These are phyloP conservation scores for Steatocranus sp. DNA, from an alignment of 2,797 vertebrate genomes.

Conservation along the genomic window DNA sequence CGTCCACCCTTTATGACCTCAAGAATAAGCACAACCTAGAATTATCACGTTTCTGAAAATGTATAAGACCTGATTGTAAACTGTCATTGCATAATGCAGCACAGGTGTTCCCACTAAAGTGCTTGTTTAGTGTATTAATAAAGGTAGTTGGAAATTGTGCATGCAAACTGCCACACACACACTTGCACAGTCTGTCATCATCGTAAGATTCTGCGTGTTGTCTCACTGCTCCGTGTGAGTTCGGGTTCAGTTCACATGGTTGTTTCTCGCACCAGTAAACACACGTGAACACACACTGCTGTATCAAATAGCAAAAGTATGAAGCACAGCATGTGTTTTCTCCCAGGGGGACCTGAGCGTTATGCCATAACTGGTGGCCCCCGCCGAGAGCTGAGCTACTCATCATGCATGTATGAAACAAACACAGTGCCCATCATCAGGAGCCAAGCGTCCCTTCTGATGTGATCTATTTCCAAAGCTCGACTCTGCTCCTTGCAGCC, in stretches of 20 bases:
- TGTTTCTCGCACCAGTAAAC: slow-evolving; percentile 40
- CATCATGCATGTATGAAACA: slow-evolving; percentile 68
- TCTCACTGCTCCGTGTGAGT: slow-evolving; percentile 9
- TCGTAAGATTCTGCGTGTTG: neutral
- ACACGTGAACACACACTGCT: slow-evolving; percentile 30
- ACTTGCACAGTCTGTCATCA: neutral
- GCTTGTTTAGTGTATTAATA: neutral
- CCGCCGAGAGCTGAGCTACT: slow-evolving; percentile 53
- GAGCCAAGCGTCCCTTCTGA: slow-evolving; percentile 67
- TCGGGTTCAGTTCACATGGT: slow-evolving; percentile 12
- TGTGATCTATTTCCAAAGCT: slow-evolving; percentile 73
- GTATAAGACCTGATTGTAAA: neutral
- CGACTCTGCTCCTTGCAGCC: slow-evolving; percentile 50
- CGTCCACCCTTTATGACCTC: neutral
- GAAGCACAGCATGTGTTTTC: slow-evolving; percentile 49
- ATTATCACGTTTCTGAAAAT: neutral
- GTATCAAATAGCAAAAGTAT: slow-evolving; percentile 46
- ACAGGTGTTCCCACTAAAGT: neutral
- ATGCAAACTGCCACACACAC: neutral
- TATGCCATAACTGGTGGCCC: slow-evolving; percentile 49
- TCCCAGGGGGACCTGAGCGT: slow-evolving; percentile 20
- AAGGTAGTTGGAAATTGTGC: neutral
- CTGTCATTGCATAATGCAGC: neutral
- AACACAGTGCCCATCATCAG: slow-evolving; percentile 56
- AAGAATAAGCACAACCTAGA: neutral